Conservation (phyloP, 2,888 invertebrate genomes). For the Drosophila paranaensis region DNA sequence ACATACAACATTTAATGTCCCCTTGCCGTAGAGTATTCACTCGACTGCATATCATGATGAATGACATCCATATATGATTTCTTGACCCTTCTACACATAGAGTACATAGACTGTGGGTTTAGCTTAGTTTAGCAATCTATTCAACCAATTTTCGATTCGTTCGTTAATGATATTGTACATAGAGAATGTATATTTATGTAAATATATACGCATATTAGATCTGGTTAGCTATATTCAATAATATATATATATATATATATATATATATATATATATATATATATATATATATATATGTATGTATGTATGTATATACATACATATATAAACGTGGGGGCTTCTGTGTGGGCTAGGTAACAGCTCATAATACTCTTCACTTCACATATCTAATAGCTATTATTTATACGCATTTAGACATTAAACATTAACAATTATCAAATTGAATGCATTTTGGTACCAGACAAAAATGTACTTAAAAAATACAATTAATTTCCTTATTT, state of each 20-base stretch:
- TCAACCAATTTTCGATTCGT: constrained; percentile 28
- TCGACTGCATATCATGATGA: constrained; percentile 20
- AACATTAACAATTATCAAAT: constrained; percentile 70
- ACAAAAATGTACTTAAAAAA: constrained; percentile 64
- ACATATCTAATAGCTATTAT: constrained; percentile 29
- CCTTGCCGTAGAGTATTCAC: constrained; percentile 20
- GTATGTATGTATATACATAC: constrained; percentile 16
- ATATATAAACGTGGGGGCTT: constrained; percentile 53
- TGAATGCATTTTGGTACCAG: constrained; percentile 77
- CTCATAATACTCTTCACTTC: constrained; percentile 44
- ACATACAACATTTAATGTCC: constrained; percentile 67
- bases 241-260: constrained; percentile 27
- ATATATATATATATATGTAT: constrained; percentile 21
- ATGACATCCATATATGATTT: neutral
- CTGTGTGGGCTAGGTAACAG: constrained; percentile 60
- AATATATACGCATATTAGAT: constrained; percentile 35
- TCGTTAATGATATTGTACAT: constrained; percentile 30
- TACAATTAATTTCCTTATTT: constrained; percentile 49
- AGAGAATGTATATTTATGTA: constrained; percentile 36
- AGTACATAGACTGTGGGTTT: constrained; percentile 50
- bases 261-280: constrained; percentile 26
- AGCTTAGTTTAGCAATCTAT: constrained; percentile 43
- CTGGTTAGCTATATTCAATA: no score
- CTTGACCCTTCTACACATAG: constrained; percentile 15
- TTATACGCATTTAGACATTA: constrained; percentile 37